Evolutionary conservation across 2,888 invertebrate species (phyloP).

Genomic region (Leucoptera coffeella): DNA sequence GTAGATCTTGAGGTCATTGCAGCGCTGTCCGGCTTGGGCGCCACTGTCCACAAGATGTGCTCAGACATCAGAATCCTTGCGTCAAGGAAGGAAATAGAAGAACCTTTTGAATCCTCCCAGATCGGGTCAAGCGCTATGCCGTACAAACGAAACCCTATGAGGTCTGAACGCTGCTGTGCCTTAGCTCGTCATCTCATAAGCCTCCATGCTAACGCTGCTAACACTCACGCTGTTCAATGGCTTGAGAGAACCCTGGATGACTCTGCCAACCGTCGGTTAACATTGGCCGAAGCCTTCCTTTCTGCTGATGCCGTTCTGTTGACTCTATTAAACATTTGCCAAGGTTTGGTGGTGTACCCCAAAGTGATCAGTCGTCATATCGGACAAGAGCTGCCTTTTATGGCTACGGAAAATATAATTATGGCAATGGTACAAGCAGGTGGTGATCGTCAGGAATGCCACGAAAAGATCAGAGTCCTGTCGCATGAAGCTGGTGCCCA

Average conservation of each 20-base stretch:
- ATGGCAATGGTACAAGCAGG: conserved; percentile 98
- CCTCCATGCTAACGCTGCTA: conserved; percentile 70
- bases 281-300: conserved; percentile 88
- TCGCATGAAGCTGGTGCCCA: conserved; percentile 87
- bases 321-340: conserved; percentile 87
- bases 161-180: conserved; percentile 92
- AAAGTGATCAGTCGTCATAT: conserved; percentile 87
- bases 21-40: conserved; percentile 74
- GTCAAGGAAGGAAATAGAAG: conserved; percentile 91
- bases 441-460: conserved; percentile 91
- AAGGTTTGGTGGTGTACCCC: conserved; percentile 93
- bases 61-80: conserved; percentile 89
- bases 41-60: conserved; percentile 94
- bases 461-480: conserved; percentile 89
- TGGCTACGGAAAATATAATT: conserved; percentile 96
- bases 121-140: conserved; percentile 99
- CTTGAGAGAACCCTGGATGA: conserved; percentile 96
- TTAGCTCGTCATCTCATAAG: conserved; percentile 88
- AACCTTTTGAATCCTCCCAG: conserved; percentile 93
- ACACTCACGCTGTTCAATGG: conserved; percentile 92
- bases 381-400: conserved; percentile 89
- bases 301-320: conserved; percentile 85
- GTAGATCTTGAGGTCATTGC: conserved; percentile 81
- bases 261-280: conserved; percentile 89
- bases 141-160: conserved; percentile 98